Evolutionary conservation across 2,113 vertebrate species (phyloP), one percentile per base, ranked within the genome.

Genomic region (Ictalurus punctatus): DNA sequence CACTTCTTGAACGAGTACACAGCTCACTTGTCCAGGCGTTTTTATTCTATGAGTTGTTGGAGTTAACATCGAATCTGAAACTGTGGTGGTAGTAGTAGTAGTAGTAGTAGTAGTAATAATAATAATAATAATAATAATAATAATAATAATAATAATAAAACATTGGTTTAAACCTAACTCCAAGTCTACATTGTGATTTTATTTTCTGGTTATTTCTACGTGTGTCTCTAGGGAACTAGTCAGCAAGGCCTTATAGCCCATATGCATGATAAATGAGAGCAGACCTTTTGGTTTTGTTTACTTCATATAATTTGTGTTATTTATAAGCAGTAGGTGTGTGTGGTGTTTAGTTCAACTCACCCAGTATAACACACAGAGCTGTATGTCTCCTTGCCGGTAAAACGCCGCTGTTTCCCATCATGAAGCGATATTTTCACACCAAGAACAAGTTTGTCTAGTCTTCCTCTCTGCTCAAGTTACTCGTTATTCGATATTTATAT

Each of bases 281-380:
- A 65, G 12, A 73, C 69, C 37, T 34, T 71, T 67, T 67, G 65
- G 16, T 7, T 67, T 67, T n/a, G 27, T 67, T 67, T 67, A 2
- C 65, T 67, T 69, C n/a, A 23, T 73, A 37, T 16, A 2, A 37
- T n/a, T 58, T 52, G 30, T 67, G 58, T 54, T 54, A n/a, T 58
- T 9, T n/a, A 2, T 34, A 58, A 82, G 56, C 80, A 34, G 25
- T 3, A 21, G 2, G 8, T 21, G 10, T 0, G 3, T 48, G 17
- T 34, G 34, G 34, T 34, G 34, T 34, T 34, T 10, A 34, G 6
- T 21, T 14, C 14, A 37, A 86, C 84, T 86, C 52, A 86, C 84
- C 52, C 84, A 86, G 48, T 58, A 86, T 56, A 30, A 86, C 67
- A 30, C 84, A 86, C 48, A 86, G 69, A 74, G 69, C 67, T 56